A percentile compares a stretch with the other conserved stretches of the same genome.
Conservation (phyloP, 2,888 invertebrate genomes). For the Caenorhabditis virilis region DNA sequence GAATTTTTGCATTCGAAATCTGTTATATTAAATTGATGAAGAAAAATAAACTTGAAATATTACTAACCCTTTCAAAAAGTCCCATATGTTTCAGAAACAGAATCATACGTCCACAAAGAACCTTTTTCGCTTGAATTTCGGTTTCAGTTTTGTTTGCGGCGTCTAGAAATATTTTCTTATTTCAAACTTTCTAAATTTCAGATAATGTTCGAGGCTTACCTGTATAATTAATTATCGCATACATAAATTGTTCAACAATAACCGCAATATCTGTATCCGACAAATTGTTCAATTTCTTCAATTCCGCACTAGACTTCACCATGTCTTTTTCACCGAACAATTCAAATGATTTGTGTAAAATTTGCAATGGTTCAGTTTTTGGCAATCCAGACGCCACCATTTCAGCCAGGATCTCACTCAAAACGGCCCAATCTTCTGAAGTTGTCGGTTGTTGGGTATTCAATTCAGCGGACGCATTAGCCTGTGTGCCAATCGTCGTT, state of each 20-base stretch:
- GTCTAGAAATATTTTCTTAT: constrained; percentile 3
- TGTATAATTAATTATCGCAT: constrained; percentile 31
- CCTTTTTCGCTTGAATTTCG: constrained; percentile 30
- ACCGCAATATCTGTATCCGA: constrained; percentile 15
- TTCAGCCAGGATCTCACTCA: constrained; percentile 31
- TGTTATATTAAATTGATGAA: neutral
- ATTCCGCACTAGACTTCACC: constrained; percentile 6
- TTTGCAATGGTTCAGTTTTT: constrained; percentile 7
- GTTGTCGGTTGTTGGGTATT: neutral
- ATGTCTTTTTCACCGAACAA: constrained; percentile 33
- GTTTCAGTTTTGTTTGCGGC: constrained; percentile 31
- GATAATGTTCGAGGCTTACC: neutral
- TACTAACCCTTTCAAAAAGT: constrained; percentile 12
- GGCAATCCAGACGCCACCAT: constrained; percentile 30
- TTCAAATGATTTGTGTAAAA: constrained; percentile 19
- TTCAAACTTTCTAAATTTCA: neutral
- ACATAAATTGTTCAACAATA: constrained; percentile 15
- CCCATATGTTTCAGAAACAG: constrained; percentile 35
- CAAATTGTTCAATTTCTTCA: constrained; percentile 9
- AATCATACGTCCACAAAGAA: constrained; percentile 18
- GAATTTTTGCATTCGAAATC: neutral
- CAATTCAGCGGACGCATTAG: constrained; percentile 1
- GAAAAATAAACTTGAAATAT: neutral
- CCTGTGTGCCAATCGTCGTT: neutral
- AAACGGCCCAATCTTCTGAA: constrained; percentile 20